Evolutionary conservation across 1,140 invertebrate species (phyloP), one percentile per base, ranked within the genome.

Genomic region (Agrypnia vestita): DNA sequence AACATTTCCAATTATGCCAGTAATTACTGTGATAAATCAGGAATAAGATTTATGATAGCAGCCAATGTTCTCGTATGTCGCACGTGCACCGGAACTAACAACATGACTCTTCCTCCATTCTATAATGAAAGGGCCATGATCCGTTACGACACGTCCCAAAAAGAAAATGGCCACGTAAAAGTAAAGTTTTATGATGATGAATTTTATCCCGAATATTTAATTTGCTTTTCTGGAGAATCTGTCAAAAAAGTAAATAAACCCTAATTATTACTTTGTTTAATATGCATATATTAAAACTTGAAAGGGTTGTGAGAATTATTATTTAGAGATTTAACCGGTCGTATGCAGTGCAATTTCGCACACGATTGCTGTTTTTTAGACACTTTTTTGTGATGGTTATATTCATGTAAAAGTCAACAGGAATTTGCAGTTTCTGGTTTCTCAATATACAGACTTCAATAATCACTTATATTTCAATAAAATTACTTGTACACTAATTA

Each of bases 131-230:
- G 78, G 83, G 46, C 55, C 12, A 21, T 44, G 19, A 8, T 73
- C 15, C 79, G 77, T 25, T 84, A 64, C 80, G 85, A 86, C 76
- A 85, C 85, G 7, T 76, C 79, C 49, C 53, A 76, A 49, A 85
- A 85, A 79, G 21, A 15, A 10, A 64, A 83, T 62, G 74, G 83
- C 13, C 56, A 84, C 51, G 84, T 84, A 25, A 49, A 82, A 53
- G 86, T 86, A 1, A 86, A 86, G 79, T 86, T 84, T 78, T 67
- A 64, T 53, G 85, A 86, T 61, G 80, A 83, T 76, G 86, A 86
- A 79, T 86, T 85, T 83, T 85, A 85, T 80, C 85, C 85, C 10
- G 67, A 56, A n/a, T 86, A 83, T 84, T 21, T 84, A 15, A 84
- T 86, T 15, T 59, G 80, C 78, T 85, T 84, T 76, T 69, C 74